Evolutionary conservation across 2,113 vertebrate species (phyloP).

Genomic region (Psettodes erumei): DNA sequence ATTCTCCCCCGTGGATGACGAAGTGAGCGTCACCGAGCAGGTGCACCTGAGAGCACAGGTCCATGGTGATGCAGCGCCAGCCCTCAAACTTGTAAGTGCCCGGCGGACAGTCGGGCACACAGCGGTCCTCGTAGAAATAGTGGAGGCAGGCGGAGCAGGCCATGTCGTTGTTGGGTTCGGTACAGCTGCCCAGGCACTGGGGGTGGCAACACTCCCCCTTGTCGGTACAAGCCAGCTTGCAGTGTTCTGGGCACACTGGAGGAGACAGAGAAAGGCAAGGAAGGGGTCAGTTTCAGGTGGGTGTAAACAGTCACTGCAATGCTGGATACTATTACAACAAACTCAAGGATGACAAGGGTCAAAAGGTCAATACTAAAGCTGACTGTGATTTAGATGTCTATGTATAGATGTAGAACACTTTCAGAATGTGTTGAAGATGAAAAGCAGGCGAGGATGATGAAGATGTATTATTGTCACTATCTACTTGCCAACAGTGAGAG

Average conservation of each 20-base stretch:
- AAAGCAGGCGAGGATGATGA: too few relatives aligned
- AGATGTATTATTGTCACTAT: not conserved
- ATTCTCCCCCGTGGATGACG: constrained; percentile 94
- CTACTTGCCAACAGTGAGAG: not conserved
- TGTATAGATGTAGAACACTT: not conserved
- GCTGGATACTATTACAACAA: not conserved
- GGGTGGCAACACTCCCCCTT: constrained; percentile 92
- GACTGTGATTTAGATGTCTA: constrained; percentile 5
- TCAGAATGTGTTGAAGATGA: too few relatives aligned
- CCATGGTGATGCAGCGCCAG: constrained; percentile 95
- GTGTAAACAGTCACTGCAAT: not conserved
- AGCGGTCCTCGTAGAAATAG: constrained; percentile 89
- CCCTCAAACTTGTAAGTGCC: constrained; percentile 95
- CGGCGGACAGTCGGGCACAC: constrained; percentile 89
- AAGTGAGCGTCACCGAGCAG: constrained; percentile 86
- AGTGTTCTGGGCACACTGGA: constrained; percentile 90
- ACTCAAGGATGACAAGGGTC: constrained; percentile 11
- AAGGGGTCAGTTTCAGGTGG: constrained; percentile 21
- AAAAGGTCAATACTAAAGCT: constrained; percentile 8
- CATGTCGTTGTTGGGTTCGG: constrained; percentile 84
- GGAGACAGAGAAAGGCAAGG: constrained; percentile 59
- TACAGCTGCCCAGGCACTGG: constrained; percentile 95
- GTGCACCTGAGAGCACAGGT: constrained; percentile 89
- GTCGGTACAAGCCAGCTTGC: constrained; percentile 91
- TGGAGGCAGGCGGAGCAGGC: constrained; percentile 94